Evolutionary conservation across 2,113 vertebrate genomes (phyloP), one percentile per base, ranked within the genome.

Genomic region (Morone chrysops): DNA sequence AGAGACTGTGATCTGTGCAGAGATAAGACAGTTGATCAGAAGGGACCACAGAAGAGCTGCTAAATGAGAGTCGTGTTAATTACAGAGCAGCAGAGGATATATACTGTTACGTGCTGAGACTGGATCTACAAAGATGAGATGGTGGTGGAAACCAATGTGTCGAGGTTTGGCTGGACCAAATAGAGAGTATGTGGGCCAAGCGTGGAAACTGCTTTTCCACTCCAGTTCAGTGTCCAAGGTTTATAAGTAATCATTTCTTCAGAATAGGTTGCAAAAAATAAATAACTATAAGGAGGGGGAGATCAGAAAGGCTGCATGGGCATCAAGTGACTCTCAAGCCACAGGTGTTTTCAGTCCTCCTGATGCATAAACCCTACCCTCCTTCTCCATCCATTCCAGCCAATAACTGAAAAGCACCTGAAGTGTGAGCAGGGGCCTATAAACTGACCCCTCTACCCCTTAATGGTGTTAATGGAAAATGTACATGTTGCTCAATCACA

Each of bases 11-110:
- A 96, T 96, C 95, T 87, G 87, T 93, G 93, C 90, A 54, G 69
- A 68, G 70, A 88, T 95, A 94, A 94, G 92, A 95, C 92, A 94
- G 95, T 92, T 95, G 94, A 96, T 96, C 93, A 94, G 95, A 95
- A 94, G 92, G 91, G 95, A 96, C 93, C 95, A 94, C 70, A 68
- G 95, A 95, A 92, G 92, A 95, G 94, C 93, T 92, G 91, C 92
- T 95, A 63, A 90, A 82, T 94, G 71, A 85, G 65, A 78, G 59
- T 68, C 59, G 92, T 90, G 91, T 92, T 97, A 71, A 92, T 82
- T 82, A 86, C 71, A 65, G 77, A 77, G 51, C 22, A 69, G 61
- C 45, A 69, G 81, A 81, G 61, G 75, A 74, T 47, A 16, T 76
- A n/a, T 2, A 68, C 45, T 43, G 54, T 41, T 50, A 68, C 1